Evolutionary conservation across 2,888 invertebrate genomes (phyloP).

Genomic region (Aphidius colemani): DNA sequence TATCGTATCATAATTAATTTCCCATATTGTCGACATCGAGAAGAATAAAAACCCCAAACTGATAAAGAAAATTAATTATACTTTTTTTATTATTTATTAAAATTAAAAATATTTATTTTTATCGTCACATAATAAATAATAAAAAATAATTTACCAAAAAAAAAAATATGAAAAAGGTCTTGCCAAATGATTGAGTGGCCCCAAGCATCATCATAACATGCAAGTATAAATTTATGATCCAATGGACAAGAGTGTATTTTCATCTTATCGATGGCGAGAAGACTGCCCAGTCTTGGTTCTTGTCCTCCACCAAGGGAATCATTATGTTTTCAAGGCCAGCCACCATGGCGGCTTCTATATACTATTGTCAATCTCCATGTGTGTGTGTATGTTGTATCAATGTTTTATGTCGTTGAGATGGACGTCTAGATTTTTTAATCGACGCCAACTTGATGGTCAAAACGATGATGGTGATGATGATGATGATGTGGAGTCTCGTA

Average conservation of each 20-base stretch:
- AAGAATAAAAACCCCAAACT: no score
- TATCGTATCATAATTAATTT: no score
- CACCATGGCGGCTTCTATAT: slow-evolving; percentile 9
- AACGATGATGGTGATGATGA: neutral
- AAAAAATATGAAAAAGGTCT: neutral
- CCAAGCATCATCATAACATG: slow-evolving; percentile 4
- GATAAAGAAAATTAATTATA: no score
- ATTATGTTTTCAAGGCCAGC: slow-evolving; percentile 19
- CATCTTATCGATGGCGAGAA: slow-evolving; percentile 22
- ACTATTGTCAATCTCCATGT: neutral
- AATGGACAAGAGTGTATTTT: slow-evolving; percentile 17
- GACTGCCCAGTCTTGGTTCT: slow-evolving; percentile 7
- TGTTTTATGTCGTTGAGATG: neutral
- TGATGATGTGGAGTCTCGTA: neutral
- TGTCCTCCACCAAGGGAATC: slow-evolving; percentile 20
- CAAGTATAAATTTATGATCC: slow-evolving; percentile 21
- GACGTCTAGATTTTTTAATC: slow-evolving; percentile 12
- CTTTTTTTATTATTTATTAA: no score
- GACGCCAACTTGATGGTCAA: slow-evolving; percentile 1
- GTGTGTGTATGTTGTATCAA: no score
- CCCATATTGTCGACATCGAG: no score
- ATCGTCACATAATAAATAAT: slow-evolving; percentile 1
- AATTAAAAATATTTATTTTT: neutral
- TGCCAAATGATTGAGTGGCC: slow-evolving; percentile 1
- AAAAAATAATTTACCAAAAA: neutral